A percentile compares a stretch with the other conserved stretches of the same genome.
Conservation (phyloP, 2,888 invertebrate genomes). For the Caenorhabditis auriculariae region DNA sequence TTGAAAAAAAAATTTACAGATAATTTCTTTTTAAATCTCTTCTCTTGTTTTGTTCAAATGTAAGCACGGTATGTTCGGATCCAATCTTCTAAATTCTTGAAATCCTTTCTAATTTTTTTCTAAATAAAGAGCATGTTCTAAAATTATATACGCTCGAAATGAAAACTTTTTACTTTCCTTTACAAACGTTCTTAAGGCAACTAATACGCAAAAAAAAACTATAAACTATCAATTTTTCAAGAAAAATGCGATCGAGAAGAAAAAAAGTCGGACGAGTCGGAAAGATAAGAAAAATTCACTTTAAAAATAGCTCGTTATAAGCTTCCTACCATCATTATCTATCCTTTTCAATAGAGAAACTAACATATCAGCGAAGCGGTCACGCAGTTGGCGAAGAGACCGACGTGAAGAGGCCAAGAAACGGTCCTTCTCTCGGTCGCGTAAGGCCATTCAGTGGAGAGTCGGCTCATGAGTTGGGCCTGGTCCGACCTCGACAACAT, state of each 20-base stretch:
- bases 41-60: neutral
- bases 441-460: constrained; percentile 24
- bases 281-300: no score
- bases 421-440: constrained; percentile 38
- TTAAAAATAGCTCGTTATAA: no score
- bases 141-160: neutral
- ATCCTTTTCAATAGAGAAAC: constrained; percentile 4
- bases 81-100: neutral
- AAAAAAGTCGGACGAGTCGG: no score
- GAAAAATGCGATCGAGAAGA: neutral
- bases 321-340: no score
- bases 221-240: neutral
- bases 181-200: neutral
- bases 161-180: neutral
- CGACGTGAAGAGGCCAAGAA: constrained; percentile 50
- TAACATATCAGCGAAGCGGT: constrained; percentile 42
- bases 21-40: neutral
- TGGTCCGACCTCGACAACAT: constrained; percentile 33
- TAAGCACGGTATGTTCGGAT: no score
- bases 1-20: neutral
- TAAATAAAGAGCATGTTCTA: neutral
- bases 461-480: constrained; percentile 25
- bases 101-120: neutral
- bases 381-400: constrained; percentile 36
- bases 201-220: neutral